A percentile compares a stretch with the other conserved stretches of the same genome.
These are phyloP conservation scores for Mimumesa dahlbomi DNA, from an alignment of 2,888 invertebrate species.

Conservation along the genomic window DNA sequence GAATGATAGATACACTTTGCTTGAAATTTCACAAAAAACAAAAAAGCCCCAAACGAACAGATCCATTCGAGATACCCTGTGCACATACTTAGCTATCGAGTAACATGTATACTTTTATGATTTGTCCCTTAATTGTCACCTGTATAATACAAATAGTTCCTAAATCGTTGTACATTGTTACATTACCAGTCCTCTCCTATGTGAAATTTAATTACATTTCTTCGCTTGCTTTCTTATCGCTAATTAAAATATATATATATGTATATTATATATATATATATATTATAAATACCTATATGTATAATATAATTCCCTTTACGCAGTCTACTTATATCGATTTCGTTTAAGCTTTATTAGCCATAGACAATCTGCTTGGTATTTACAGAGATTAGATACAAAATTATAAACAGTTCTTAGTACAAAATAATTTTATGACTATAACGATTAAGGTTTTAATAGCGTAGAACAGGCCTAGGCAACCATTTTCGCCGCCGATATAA, in stretches of 20 bases:
- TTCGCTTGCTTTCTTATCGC: slow-evolving; percentile 59
- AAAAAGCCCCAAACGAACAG: slow-evolving; percentile 1
- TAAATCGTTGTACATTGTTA: slow-evolving; percentile 79
- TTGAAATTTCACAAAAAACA: neutral
- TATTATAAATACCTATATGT: slow-evolving; percentile 38
- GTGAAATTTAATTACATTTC: slow-evolving; percentile 67
- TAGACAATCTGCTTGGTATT: slow-evolving; percentile 72
- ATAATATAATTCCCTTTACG: slow-evolving; percentile 49
- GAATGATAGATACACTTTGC: neutral
- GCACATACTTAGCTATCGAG: slow-evolving; percentile 69
- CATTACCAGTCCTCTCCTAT: slow-evolving; percentile 64
- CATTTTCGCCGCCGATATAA: slow-evolving; percentile 8
- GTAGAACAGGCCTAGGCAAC: slow-evolving; percentile 64
- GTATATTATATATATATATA: slow-evolving; percentile 30
- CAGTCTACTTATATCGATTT: slow-evolving; percentile 62
- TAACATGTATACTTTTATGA: slow-evolving; percentile 70
- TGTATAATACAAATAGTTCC: slow-evolving; percentile 74
- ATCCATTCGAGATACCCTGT: slow-evolving; percentile 39
- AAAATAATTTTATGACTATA: slow-evolving; percentile 77
- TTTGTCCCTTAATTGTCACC: slow-evolving; percentile 69
- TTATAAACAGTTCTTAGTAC: slow-evolving; percentile 77
- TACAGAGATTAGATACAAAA: slow-evolving; percentile 78
- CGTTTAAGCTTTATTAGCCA: slow-evolving; percentile 62
- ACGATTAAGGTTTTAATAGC: slow-evolving; percentile 74
- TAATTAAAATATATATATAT: slow-evolving; percentile 72